phyloP scores from a whole-genome alignment of 2,888 invertebrate genomes.

The Epsilonema sp. region DNA sequence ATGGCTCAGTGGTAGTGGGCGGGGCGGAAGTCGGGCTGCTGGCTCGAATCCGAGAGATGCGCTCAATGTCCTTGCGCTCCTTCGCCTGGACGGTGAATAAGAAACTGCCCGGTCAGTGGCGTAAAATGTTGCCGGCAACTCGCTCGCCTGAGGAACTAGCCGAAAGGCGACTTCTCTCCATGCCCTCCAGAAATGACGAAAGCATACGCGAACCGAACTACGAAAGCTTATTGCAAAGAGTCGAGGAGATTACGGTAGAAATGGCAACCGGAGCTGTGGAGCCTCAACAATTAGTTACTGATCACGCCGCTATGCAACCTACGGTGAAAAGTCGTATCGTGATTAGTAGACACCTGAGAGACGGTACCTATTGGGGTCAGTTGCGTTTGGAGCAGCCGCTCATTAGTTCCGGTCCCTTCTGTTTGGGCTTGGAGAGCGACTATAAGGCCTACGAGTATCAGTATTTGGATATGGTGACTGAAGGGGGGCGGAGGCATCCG shows the following conservation, averaged over 20 bases:
- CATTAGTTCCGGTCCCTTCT: conserved; percentile 4
- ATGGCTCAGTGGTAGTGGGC: too few species aligned
- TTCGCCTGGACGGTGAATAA: too few species aligned
- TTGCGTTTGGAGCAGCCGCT: background rate
- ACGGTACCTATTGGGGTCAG: conserved; percentile 3
- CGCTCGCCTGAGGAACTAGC: too few species aligned
- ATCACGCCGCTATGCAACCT: too few species aligned
- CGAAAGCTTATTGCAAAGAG: background rate
- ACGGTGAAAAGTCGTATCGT: conserved; percentile 2
- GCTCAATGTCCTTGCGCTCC: too few species aligned
- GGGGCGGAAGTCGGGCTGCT: too few species aligned
- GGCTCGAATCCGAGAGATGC: too few species aligned
- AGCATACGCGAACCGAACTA: background rate
- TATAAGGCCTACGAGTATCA: conserved; percentile 7
- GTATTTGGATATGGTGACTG: conserved; percentile 10
- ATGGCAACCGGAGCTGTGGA: background rate
- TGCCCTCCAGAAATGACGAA: too few species aligned
- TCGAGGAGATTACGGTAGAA: background rate
- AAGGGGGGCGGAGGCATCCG: conserved; percentile 8
- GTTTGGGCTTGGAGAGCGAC: conserved; percentile 7
- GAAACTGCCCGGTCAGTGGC: too few species aligned
- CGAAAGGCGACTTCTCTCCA: too few species aligned
- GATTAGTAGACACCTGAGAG: background rate
- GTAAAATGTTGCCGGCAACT: too few species aligned
- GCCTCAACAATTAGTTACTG: too few species aligned